These are phyloP conservation scores for Thripadectes ignobilis DNA, from an alignment of 2,797 vertebrate species.

Conservation along the genomic window DNA sequence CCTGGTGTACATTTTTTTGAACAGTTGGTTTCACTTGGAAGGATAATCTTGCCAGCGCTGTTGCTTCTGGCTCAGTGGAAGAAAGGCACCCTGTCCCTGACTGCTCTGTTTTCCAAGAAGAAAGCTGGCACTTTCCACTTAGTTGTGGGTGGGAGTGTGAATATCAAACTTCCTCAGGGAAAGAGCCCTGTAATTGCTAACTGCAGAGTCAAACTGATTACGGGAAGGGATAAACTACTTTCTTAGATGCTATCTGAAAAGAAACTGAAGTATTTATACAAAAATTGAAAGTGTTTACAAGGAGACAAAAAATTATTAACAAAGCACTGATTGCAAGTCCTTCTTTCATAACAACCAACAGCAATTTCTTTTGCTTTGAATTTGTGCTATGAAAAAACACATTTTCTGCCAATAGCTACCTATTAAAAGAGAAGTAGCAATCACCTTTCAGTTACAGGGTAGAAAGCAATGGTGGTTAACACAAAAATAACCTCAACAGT, in stretches of 20 bases:
- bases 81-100: background rate
- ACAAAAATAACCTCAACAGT: background rate
- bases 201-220: background rate
- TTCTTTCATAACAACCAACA: background rate
- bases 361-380: background rate
- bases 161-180: background rate
- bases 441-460: background rate
- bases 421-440: background rate
- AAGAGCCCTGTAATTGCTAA: background rate
- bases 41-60: background rate
- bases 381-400: background rate
- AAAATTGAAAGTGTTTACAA: background rate
- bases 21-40: background rate
- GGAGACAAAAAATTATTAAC: background rate
- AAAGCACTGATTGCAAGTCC: background rate
- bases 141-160: background rate
- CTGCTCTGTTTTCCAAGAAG: slow-evolving; percentile 4
- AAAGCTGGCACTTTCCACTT: slow-evolving; percentile 9
- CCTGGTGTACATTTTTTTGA: background rate
- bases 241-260: background rate
- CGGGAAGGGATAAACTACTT: background rate
- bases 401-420: background rate
- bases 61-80: background rate
- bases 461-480: background rate
- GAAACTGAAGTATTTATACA: background rate